Conservation (phyloP, 2,888 invertebrate species). For the Willowsia nigromaculata region DNA sequence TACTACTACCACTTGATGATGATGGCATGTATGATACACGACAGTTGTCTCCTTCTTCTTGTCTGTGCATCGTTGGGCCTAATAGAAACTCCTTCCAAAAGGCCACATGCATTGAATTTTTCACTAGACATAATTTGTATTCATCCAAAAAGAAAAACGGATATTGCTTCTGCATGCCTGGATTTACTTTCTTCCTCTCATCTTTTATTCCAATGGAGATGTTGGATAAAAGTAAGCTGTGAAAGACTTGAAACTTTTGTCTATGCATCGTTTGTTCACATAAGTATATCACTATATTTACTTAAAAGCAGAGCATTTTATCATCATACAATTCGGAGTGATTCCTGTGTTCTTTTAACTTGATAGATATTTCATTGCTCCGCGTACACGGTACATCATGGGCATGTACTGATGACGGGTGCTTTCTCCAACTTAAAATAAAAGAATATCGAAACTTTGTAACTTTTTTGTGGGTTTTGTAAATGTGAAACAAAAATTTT, state of each 20-base stretch:
- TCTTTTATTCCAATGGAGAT: slow-evolving; percentile 35
- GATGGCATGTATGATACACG: slow-evolving; percentile 34
- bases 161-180: slow-evolving; percentile 63
- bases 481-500: neutral
- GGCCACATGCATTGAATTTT: slow-evolving; percentile 61
- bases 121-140: slow-evolving; percentile 59
- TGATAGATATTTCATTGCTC: neutral
- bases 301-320: slow-evolving; percentile 14
- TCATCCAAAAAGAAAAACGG: slow-evolving; percentile 64
- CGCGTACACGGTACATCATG: neutral
- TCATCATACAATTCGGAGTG: neutral
- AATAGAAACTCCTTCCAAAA: slow-evolving; percentile 1
- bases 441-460: neutral
- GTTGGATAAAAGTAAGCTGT: slow-evolving; percentile 30
- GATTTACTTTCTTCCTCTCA: slow-evolving; percentile 54
- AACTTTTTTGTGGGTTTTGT: neutral
- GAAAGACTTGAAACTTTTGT: neutral
- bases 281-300: too few species aligned
- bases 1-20: neutral
- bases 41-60: slow-evolving; percentile 2
- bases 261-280: neutral
- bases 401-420: neutral
- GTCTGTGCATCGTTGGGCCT: neutral
- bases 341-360: neutral
- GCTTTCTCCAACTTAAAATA: neutral